Base-by-base conservation (phyloP, 2,797 vertebrate species). In the Iguana delicatissima region DNA sequence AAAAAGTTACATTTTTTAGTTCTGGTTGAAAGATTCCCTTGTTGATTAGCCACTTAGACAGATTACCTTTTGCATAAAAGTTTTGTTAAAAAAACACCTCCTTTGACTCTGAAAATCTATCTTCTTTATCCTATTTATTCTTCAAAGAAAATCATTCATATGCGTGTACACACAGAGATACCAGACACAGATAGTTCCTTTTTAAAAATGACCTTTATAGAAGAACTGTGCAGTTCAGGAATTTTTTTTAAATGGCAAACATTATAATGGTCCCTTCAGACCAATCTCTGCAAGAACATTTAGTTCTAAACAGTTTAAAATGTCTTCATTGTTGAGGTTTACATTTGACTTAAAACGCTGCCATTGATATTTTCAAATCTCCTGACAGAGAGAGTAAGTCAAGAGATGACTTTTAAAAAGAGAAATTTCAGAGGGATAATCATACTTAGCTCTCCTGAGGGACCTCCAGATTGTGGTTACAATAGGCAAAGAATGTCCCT, bases 211-310 rank as follows among this genome's bases (percentile, higher is more conserved):
- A 86, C 57, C 3, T 2, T 87, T 86, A 85, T 1, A 16, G 62
- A 52, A 80, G 0, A 4, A 4, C 7, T n/a, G n/a, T n/a, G n/a
- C 46, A 83, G 24, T 86, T 77, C 82, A 83, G n/a, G 72, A 35
- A 1, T 69, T 69, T 26, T 32, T 1, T 88, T 22, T 29, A 6
- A 92, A 26, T 50, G 89, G 80, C 22, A 84, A 89, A 35, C 16
- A 81, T 13, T 20, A 26, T 42, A 77, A 62, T 59, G 14, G 85
- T 74, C 46, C 20, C 57, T 79, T 84, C 26, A 77, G 64, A 83
- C 20, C n/a, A 93, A 26, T 18, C 64, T 88, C 82, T 89, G 69
- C 88, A 86, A 3, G 84, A 72, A 16, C 72, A 74, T 62, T 85
- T 84, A 29, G 5, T 2, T 64, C 69, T 50, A 80, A 9, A 14